phyloP scores from a whole-genome alignment of 2,888 invertebrate genomes.

The Noctua fimbriata region DNA sequence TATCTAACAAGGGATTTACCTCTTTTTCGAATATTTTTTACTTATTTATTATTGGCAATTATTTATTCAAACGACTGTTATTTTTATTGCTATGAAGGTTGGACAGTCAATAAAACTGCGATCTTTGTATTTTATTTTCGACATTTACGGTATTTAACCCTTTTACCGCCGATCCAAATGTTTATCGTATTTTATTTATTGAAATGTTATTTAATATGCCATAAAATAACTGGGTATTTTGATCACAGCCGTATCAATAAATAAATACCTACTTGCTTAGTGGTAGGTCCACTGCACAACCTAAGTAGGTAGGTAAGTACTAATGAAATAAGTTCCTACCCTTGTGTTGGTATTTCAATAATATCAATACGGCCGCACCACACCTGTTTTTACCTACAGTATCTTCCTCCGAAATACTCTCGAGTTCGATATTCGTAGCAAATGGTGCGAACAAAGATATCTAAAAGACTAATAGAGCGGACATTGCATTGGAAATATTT shows the following conservation, averaged over 20 bases:
- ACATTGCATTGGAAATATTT: too few relatives aligned
- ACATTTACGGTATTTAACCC: constrained; percentile 48
- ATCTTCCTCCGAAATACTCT: neutral
- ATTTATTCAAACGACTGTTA: constrained; percentile 44
- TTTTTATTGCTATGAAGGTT: constrained; percentile 53
- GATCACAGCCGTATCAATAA: neutral
- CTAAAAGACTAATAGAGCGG: too few relatives aligned
- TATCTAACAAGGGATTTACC: constrained; percentile 63
- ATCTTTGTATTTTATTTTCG: constrained; percentile 41
- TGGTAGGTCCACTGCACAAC: neutral
- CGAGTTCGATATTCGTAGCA: neutral
- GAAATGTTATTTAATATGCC: constrained; percentile 16
- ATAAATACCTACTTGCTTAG: neutral
- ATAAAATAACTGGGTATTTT: constrained; percentile 17
- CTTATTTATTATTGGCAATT: constrained; percentile 45
- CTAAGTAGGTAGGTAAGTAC: neutral
- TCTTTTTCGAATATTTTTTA: constrained; percentile 47
- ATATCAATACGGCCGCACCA: neutral
- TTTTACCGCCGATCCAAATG: constrained; percentile 21
- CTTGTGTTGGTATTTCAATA: neutral
- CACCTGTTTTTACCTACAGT: neutral
- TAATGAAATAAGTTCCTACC: neutral
- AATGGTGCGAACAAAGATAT: neutral
- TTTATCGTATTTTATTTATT: constrained; percentile 22
- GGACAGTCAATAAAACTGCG: constrained; percentile 47